Evolutionary conservation across 2,888 invertebrate genomes (phyloP), one percentile per base, ranked within the genome.

Genomic region (Rhyacophila evoluta): DNA sequence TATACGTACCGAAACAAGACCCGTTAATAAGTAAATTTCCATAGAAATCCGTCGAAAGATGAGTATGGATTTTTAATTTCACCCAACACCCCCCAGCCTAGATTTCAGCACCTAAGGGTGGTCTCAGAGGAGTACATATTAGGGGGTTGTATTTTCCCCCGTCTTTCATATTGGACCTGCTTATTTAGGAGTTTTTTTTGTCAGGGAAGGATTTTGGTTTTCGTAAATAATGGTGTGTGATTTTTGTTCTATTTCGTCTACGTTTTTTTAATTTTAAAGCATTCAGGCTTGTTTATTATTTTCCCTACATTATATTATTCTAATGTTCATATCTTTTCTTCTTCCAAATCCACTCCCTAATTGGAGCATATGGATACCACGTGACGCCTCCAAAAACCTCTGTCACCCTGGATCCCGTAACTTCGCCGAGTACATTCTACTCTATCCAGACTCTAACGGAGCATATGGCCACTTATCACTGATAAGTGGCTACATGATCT

Each of bases 11-110:
- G 55, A 55, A 55, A 10, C 55, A 55, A 55, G 55, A 55, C 15
- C 79, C 74, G 79, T 77, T 79, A 79, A 82, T 82, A 82, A 82
- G 82, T 79, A 82, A 80, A 82, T 79, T 82, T 80, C 79, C 77
- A 79, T 81, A 82, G 81, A 78, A 81, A 77, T 55, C 55, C 55
- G 77, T 78, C 79, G 75, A 78, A 79, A 78, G 82, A 82, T 82
- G 82, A 81, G 82, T 82, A 81, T 82, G 81, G 82, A 82, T 82
- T 82, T 82, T 82, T 82, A 82, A 80, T 80, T 80, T 80, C 68
- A 74, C 80, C 80, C 73, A 12, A 41, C 41, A n/a, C 11, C 39
- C 70, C 74, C 39, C 55, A 19, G 39, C 77, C 41, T 74, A 71
- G 38, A 78, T 78, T 78, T 78, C 70, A 41, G 74, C 70, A 71